Base-by-base conservation (phyloP, 2,113 vertebrate genomes). In the Ageneiosus marmoratus region DNA sequence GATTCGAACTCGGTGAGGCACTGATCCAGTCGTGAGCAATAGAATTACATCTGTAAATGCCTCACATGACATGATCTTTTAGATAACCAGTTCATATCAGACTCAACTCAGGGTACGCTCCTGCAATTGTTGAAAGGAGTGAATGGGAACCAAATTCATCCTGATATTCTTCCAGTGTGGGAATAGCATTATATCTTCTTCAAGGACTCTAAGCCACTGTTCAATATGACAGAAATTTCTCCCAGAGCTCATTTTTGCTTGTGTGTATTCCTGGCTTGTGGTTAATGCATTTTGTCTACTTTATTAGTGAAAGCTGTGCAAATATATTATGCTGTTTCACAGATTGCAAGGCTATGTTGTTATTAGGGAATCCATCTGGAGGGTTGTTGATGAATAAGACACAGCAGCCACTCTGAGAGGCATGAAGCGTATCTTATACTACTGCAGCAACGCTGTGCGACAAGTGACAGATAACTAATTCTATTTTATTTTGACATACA, bases 331-430 rank as follows among this genome's bases (percentile, higher is more conserved):
- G 60, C 24, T 73, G 55, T 56, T 75, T 67, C 67, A 58, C 86
- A 85, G 67, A 77, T 70, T 83, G 73, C 41, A 75, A 37, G 56
- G 27, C 75, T 56, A 50, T 82, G 50, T 37, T 87, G 74, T 73
- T 77, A 80, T 82, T 81, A 76, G 32, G 27, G 10, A 73, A 78
- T 76, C 83, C 82, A 84, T 73, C 85, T 83, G 85, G 53, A 84
- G 56, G 27, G 27, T 11, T 34, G 65, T 50, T 51, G 32, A 55
- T 77, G 82, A 82, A 85, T 79, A 82, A 16, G 11, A 44, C n/a
- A 32, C 65, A 63, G 34, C 69, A 82, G 51, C 56, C 80, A 51
- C 60, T 63, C 6, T 7, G 16, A 82, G 56, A 51, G 56, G 46
- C 70, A 82, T 63, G 69, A 51, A 62, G 34, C 46, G 27, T 16